Percentiles rank a stretch among this genome's conserved stretches.
phyloP scores from a whole-genome alignment of 1,140 invertebrate genomes.

The Pseudomyrmex flavicornis region DNA sequence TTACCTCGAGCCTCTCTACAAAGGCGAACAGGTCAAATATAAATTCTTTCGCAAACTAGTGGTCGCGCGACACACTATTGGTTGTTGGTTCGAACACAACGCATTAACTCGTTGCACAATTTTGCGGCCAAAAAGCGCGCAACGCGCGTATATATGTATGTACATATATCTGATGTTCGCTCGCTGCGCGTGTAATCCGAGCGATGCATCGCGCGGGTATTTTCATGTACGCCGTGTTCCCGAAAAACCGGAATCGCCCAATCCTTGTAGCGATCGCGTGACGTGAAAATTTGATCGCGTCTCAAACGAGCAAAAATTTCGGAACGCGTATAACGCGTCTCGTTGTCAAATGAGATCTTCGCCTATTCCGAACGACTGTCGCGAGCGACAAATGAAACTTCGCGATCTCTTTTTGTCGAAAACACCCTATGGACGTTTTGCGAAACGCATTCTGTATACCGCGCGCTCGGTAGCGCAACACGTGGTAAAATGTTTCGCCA shows the following conservation, averaged over 20 bases:
- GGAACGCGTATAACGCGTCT: no score
- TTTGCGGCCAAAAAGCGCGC: constrained; percentile 41
- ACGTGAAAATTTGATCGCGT: no score
- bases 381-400: no score
- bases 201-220: constrained; percentile 62
- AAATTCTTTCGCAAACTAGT: constrained; percentile 22
- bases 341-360: no score
- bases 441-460: constrained; percentile 60
- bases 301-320: no score
- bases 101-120: constrained; percentile 50
- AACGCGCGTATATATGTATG: not conserved
- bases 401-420: no score
- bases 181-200: constrained; percentile 58
- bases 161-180: constrained; percentile 46
- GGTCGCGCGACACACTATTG: not conserved
- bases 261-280: no score
- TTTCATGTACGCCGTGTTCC: constrained; percentile 42
- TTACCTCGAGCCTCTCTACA: not conserved
- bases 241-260: no score
- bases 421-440: constrained; percentile 41
- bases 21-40: not conserved
- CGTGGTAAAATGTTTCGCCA: constrained; percentile 73
- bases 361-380: no score
- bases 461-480: constrained; percentile 65
- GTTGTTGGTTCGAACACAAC: constrained; percentile 3